A percentile compares a stretch with the other conserved stretches of the same genome.
Evolutionary conservation across 2,888 invertebrate species (phyloP).

Genomic region (Xylota segnis): DNA sequence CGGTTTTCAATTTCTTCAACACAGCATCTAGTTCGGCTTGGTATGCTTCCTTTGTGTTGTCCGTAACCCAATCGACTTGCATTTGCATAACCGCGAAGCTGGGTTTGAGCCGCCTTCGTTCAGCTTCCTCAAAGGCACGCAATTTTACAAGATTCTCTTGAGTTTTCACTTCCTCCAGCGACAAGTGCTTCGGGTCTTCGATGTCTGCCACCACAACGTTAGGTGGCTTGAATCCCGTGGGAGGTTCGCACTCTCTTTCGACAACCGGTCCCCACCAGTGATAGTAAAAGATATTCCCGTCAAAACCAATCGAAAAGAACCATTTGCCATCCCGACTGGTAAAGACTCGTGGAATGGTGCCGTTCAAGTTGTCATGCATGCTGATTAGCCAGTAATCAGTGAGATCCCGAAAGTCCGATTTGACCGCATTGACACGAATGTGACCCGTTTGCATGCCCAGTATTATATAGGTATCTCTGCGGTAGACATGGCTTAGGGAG

Average conservation of each 20-base stretch:
- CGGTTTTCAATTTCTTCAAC: constrained; percentile 88
- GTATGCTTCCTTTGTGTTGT: constrained; percentile 87
- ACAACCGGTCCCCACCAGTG: constrained; percentile 84
- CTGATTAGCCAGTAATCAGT: constrained; percentile 88
- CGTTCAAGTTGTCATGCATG: constrained; percentile 91
- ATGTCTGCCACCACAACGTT: constrained; percentile 79
- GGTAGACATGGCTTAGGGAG: no score
- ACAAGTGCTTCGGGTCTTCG: constrained; percentile 80
- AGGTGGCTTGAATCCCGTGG: constrained; percentile 60
- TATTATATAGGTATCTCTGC: constrained; percentile 86
- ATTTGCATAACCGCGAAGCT: constrained; percentile 74
- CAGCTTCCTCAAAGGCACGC: constrained; percentile 79
- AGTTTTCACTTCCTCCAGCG: constrained; percentile 88
- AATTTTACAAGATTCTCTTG: constrained; percentile 86
- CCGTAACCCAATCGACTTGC: constrained; percentile 88
- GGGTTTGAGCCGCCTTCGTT: constrained; percentile 75
- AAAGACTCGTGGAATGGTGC: constrained; percentile 87
- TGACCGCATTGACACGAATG: constrained; percentile 86
- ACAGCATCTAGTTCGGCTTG: constrained; percentile 88
- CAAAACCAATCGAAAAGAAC: constrained; percentile 88
- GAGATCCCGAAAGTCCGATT: constrained; percentile 85
- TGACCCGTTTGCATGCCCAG: constrained; percentile 88
- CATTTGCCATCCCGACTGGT: constrained; percentile 86
- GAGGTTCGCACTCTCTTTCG: not conserved
- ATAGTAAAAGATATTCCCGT: constrained; percentile 92